Base-by-base conservation (phyloP, 2,113 vertebrate genomes). In the Cathartes aura region DNA sequence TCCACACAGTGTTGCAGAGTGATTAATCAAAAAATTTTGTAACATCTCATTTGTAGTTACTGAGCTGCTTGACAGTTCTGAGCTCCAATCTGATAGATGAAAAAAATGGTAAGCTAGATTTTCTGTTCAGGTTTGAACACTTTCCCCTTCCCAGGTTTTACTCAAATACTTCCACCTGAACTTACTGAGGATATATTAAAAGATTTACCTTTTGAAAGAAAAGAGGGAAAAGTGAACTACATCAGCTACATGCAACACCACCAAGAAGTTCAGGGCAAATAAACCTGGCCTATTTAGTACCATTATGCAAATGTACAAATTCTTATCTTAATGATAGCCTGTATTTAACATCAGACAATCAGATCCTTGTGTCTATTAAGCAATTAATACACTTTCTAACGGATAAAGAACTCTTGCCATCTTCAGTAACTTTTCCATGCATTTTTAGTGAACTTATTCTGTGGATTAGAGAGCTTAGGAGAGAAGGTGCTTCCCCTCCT, bases 381-480 rank as follows among this genome's bases (percentile, higher is more conserved):
- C 58, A 92, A 92, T 58, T 47, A 64, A 64, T 36, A 64, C 27
- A 23, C 53, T 83, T 89, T 56, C 5, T 50, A 92, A 84, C 1
- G 1, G 20, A 68, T 4, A 78, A 38, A 24, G 62, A 13, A 84
- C 70, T 96, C 70, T 89, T 81, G 64, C 53, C 34, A 43, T 40
- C 48, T 52, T 72, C 66, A n/a, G 7, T 55, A 96, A 98, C 89
- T 98, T 97, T 96, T 88, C 74, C 66, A 79, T 27, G 5, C 21
- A 16, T 95, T 92, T 86, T 56, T 34, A 89, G 38, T 14, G 55
- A 63, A 81, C 91, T 95, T 82, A 82, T 64, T 93, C 60, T 38
- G 62, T 6, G 7, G 42, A 81, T 91, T 58, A 75, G 87, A 62
- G 27, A 40, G 42, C 16, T 91, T 43, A 43, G 64, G 45, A 70